Conservation (phyloP, 2,888 invertebrate genomes). For the Alloplasta piceator region DNA sequence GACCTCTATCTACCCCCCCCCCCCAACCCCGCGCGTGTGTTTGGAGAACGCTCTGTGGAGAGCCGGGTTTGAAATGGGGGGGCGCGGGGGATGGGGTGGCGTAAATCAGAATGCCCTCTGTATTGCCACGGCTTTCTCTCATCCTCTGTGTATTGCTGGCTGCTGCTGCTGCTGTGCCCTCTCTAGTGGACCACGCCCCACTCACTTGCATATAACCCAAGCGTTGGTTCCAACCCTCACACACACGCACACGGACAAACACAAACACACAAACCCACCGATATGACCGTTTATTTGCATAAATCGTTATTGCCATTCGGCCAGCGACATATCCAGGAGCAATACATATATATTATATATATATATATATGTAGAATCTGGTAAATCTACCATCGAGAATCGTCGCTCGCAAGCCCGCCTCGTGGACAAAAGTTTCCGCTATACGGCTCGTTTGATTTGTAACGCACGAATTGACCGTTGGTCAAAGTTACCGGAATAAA, state of each 20-base stretch:
- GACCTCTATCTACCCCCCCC: too few relatives aligned
- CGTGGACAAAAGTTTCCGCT: slow-evolving; percentile 39
- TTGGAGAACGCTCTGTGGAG: slow-evolving; percentile 28
- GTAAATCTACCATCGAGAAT: too few relatives aligned
- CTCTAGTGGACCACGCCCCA: slow-evolving; percentile 58
- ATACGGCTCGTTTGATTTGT: slow-evolving; percentile 45
- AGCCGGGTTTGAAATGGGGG: slow-evolving; percentile 10
- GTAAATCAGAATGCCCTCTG: slow-evolving; percentile 78
- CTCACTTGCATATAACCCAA: slow-evolving; percentile 55
- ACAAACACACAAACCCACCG: slow-evolving; percentile 1
- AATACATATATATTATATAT: neutral
- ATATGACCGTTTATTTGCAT: slow-evolving; percentile 73
- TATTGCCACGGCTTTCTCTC: slow-evolving; percentile 64
- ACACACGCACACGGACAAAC: neutral
- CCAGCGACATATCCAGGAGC: slow-evolving; percentile 12
- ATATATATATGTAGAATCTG: neutral
- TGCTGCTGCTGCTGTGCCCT: slow-evolving; percentile 39
- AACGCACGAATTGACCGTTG: slow-evolving; percentile 18
- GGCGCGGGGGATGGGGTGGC: slow-evolving; percentile 64
- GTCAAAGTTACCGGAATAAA: slow-evolving; percentile 45
- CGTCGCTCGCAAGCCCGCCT: too few relatives aligned
- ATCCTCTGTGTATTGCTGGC: slow-evolving; percentile 15
- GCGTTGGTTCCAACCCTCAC: neutral
- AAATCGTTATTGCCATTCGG: slow-evolving; percentile 66
- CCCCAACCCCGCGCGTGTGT: neutral